phyloP scores from a whole-genome alignment of 2,113 vertebrate genomes.

The Callocephalon fimbriatum region DNA sequence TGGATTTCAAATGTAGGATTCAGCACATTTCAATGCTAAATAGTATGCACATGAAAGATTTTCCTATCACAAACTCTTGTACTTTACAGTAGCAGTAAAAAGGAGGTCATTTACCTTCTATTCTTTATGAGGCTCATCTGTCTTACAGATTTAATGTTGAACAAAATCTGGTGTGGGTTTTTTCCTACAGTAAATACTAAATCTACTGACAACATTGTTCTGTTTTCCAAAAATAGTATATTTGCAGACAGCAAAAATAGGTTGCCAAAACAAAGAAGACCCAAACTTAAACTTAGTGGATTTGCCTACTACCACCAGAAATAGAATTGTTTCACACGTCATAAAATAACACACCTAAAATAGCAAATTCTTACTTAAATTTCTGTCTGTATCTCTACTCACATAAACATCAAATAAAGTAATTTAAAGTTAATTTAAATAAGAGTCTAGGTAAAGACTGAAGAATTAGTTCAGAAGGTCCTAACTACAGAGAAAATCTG shows the following conservation, averaged over 20 bases:
- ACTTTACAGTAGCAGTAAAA: not conserved
- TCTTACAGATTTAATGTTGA: not conserved
- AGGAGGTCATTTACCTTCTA: not conserved
- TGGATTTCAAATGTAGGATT: not conserved
- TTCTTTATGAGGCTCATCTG: not conserved
- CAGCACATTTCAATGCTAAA: not conserved
- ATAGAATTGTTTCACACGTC: not conserved
- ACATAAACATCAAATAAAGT: not conserved
- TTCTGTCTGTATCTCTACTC: not conserved
- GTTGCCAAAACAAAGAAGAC: not conserved
- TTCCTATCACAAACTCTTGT: not conserved
- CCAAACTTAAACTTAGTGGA: not conserved
- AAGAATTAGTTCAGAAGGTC: not conserved
- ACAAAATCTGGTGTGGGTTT: not conserved
- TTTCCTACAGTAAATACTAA: not conserved
- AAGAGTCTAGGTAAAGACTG: not conserved
- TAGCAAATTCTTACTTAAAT: not conserved
- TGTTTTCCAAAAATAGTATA: not conserved
- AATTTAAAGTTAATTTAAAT: not conserved
- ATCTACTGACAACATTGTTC: not conserved
- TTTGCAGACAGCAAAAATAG: not conserved
- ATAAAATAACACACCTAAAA: not conserved
- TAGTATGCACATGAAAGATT: not conserved
- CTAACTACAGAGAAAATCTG: not conserved
- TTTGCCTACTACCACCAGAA: not conserved